These are phyloP conservation scores for Buphagus erythrorhynchus DNA, from an alignment of 2,797 vertebrate species.

Conservation along the genomic window DNA sequence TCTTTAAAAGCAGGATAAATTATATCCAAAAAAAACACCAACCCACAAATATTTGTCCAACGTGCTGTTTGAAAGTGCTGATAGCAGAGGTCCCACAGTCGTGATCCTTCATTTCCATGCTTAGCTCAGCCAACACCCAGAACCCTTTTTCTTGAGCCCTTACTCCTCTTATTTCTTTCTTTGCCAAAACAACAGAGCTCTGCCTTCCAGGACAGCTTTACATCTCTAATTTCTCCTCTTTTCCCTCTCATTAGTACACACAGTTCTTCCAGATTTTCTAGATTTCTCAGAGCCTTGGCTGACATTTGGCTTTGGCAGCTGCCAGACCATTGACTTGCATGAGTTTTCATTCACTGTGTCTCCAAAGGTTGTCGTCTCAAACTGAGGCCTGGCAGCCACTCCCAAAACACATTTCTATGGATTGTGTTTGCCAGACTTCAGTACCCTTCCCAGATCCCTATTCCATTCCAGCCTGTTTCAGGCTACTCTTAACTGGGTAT, in stretches of 20 bases:
- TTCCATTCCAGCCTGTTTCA: neutral
- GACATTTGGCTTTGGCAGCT: neutral
- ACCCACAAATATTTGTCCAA: neutral
- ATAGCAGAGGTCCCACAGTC: accelerated
- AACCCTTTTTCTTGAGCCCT: neutral
- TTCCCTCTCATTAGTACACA: neutral
- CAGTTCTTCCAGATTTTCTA: neutral
- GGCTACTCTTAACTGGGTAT: neutral
- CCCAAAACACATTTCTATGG: neutral
- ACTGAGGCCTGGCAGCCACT: neutral
- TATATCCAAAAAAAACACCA: neutral
- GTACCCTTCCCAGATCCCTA: neutral
- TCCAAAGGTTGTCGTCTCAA: neutral
- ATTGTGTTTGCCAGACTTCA: neutral
- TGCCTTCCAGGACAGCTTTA: neutral
- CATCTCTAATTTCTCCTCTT: neutral
- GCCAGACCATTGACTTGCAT: neutral
- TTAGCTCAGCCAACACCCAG: neutral
- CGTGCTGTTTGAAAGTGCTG: neutral
- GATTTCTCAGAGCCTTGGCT: neutral
- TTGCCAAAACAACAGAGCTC: neutral
- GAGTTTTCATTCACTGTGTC: neutral
- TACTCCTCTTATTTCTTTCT: neutral
- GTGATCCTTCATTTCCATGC: neutral
- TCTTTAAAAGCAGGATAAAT: neutral